Evolutionary conservation across 2,888 invertebrate genomes (phyloP), one percentile per base, ranked within the genome.

Genomic region (Scrobipalpa costella): DNA sequence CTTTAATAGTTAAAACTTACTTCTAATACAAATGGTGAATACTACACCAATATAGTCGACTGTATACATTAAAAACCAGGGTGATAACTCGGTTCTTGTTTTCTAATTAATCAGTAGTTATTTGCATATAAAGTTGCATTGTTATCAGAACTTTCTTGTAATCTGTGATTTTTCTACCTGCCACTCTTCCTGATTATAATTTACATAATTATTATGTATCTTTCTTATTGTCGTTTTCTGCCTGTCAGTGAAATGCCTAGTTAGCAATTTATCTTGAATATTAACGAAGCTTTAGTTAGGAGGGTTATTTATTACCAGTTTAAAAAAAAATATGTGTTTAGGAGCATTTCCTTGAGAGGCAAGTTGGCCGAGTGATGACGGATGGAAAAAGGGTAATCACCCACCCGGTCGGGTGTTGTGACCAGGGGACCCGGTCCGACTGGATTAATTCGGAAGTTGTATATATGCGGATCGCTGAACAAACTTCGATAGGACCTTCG

Each of bases 31-130:
- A 11, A 0, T 19, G 2, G 8, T 52, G 27, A 21, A 52, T 52
- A 52, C 21, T 7, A 19, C 1, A 13, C 9, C 7, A 13, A 13
- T 13, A 52, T 3, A 44, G 6, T 13, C 9, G 50, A 52, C 50
- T 21, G 21, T 21, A 21, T 9, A 19, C 27, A 52, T 13, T 27
- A 9, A 9, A 11, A 5, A 52, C 21, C 13, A 52, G 21, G 21
- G 27, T 52, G 50, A 21, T 52, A 52, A 52, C 21, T 52, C 21
- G 27, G 50, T 52, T 11, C 50, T 52, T 50, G 19, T 50, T 52
- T 52, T 52, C 50, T 52, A 52, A 52, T 44, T 52, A 52, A 52
- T 52, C 50, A 21, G 19, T 52, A 11, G 50, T 44, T 44, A 52
- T 52, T 52, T 52, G 50, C 50, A 52, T 52, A 52, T 52, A 21